Conservation (phyloP, 1,140 invertebrate genomes). For the Coptotermes formosanus region DNA sequence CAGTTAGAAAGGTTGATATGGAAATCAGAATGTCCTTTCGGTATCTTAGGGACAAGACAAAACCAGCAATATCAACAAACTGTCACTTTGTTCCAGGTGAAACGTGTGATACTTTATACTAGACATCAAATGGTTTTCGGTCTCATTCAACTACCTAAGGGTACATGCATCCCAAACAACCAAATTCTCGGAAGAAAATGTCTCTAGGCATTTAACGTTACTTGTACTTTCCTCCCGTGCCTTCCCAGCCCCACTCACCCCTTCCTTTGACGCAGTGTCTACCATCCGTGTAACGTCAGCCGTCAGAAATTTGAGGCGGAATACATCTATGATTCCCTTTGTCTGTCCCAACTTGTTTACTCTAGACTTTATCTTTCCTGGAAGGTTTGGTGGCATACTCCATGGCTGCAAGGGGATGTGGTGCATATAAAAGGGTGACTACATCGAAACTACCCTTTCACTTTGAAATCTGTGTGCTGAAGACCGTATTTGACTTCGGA, state of each 20-base stretch:
- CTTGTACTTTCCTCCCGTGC: neutral
- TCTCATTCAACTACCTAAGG: too few species aligned
- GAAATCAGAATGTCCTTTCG: too few species aligned
- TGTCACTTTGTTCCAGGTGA: too few species aligned
- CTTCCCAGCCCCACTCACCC: neutral
- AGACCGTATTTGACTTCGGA: neutral
- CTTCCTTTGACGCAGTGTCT: neutral
- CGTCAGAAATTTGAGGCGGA: neutral
- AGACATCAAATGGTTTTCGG: too few species aligned
- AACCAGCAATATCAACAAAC: too few species aligned
- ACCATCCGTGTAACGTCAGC: neutral
- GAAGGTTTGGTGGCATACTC: neutral
- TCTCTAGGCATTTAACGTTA: neutral
- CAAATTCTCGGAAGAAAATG: neutral
- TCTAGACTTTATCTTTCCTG: neutral
- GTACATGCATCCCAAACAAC: too few species aligned
- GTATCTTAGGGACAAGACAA: too few species aligned
- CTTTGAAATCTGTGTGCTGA: neutral
- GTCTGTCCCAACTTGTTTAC: slow-evolving; percentile 11
- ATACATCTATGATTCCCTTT: slow-evolving; percentile 8
- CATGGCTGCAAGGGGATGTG: neutral
- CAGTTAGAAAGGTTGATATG: too few species aligned
- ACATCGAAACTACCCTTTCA: neutral
- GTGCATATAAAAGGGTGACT: neutral
- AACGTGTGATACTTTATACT: too few species aligned